These are phyloP conservation scores for Amazona vittata DNA, from an alignment of 2,113 vertebrate species.

Conservation along the genomic window DNA sequence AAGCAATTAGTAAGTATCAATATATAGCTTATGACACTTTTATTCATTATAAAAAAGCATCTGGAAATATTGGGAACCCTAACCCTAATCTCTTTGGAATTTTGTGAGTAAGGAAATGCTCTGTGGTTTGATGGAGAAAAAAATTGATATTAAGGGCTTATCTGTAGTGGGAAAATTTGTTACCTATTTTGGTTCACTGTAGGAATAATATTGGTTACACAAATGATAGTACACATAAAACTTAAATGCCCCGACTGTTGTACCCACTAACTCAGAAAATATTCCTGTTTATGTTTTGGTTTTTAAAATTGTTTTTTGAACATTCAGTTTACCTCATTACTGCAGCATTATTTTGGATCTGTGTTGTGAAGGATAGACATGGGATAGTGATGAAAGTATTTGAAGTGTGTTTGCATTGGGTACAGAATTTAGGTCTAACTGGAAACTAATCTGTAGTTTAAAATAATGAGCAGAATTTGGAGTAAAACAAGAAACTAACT, in stretches of 20 bases:
- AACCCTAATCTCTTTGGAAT: not conserved
- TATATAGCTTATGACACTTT: not conserved
- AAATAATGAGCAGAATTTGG: not conserved
- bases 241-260: not conserved
- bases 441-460: not conserved
- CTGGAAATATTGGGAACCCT: not conserved
- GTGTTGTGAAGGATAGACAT: not conserved
- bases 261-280: not conserved
- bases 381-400: not conserved
- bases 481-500: not conserved
- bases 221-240: not conserved
- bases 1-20: not conserved
- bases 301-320: not conserved
- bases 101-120: not conserved
- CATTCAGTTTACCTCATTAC: not conserved
- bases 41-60: not conserved
- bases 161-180: not conserved
- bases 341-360: not conserved
- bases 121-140: not conserved
- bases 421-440: not conserved
- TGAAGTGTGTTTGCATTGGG: not conserved
- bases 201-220: not conserved
- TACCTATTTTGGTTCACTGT: not conserved
- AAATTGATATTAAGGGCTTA: not conserved
- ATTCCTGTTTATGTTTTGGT: not conserved